Evolutionary conservation across 2,797 vertebrate genomes (phyloP), one percentile per base, ranked within the genome.

Genomic region (Poeciliopsis paucimaculata): DNA sequence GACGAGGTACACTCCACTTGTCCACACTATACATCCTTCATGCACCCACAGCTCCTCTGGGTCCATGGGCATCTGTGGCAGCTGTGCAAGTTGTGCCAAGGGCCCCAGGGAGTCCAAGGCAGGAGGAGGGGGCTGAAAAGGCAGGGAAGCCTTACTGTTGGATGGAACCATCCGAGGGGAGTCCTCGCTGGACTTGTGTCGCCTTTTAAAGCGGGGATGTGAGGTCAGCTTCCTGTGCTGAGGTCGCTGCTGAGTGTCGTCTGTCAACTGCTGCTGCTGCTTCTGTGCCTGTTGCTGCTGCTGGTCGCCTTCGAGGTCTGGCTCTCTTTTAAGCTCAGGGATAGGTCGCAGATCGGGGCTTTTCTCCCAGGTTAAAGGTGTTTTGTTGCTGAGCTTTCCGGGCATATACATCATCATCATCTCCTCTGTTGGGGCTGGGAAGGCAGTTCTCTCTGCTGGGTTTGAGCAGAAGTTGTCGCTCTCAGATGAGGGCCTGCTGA

Each of bases 1-100:
- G 93, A 99, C 98, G 88, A 99, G 97, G 94, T 98, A 99, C 92
- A 99, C 96, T 75, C 98, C 98, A 91, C 98, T 99, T 94, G 98
- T 97, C 98, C 98, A 99, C 90, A 98, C 97, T 82, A 99, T 97
- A 90, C 98, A 99, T 89, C 97, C 97, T 94, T 99, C 98, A 0
- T 99, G 98, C 89, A 99, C 96, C 98, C 98, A 99, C 94, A 99
- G 97, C 96, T 99, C 98, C 92, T 98, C 97, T 70, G 97, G 97
- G 95, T 99, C 98, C 94, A 99, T 97, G 96, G 98, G 98, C 96
- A 99, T 97, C 95, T 98, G 96, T 90, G 98, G 96, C 81, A 96
- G 97, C 94, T 98, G 97, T 93, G 98, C 96, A 82, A 98, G 96
- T 62, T 96, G 95, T 76, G 95, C 95, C 92, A 96, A 79, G 57